Evolutionary conservation across 2,797 vertebrate species (phyloP), one percentile per base, ranked within the genome.

Genomic region (Cryptoprocta ferox): DNA sequence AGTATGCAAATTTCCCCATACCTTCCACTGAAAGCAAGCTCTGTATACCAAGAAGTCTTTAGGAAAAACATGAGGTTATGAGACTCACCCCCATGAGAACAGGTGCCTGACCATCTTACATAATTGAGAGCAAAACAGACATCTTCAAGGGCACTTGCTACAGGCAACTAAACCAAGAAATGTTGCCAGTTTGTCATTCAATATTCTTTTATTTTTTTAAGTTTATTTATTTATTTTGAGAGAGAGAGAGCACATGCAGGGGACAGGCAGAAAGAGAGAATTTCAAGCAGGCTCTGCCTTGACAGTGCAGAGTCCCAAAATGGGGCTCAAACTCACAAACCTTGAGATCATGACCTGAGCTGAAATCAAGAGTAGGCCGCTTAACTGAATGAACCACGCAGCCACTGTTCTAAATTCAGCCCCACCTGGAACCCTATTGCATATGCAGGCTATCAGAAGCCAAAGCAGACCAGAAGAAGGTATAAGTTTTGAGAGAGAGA

Each of bases 81-180:
- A 95, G 89, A 93, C 32, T 45, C n/a, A 50, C 14, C 16, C 75
- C 30, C 42, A 73, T 50, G 79, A 82, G 37, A 91, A 96, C n/a
- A 95, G 61, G 53, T 71, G 21, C 18, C 48, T 82, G 71, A 85
- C 84, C 37, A 45, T 82, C 73, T 93, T 82, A 82, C 30, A 56
- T 61, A 87, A 89, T 59, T 53, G 95, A 93, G 26, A 89, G 37
- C 79, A 93, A 85, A 94, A 86, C 56, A 87, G 65, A 78, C 28
- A 80, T 93, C 78, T 86, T 79, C 21, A 21, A 78, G 16, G 79
- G 65, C 24, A 83, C 45, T 12, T 39, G 48, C 28, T 24, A 45
- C 37, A 79, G 78, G 35, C 42, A 84, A 19, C 28, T 76, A 91
- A 86, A 71, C 35, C 15, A 66, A 97, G 39, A 94, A 35, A 89